A percentile compares a stretch with the other conserved stretches of the same genome.
These are phyloP conservation scores for Phymastichus coffea DNA, from an alignment of 1,140 invertebrate genomes.

Conservation along the genomic window DNA sequence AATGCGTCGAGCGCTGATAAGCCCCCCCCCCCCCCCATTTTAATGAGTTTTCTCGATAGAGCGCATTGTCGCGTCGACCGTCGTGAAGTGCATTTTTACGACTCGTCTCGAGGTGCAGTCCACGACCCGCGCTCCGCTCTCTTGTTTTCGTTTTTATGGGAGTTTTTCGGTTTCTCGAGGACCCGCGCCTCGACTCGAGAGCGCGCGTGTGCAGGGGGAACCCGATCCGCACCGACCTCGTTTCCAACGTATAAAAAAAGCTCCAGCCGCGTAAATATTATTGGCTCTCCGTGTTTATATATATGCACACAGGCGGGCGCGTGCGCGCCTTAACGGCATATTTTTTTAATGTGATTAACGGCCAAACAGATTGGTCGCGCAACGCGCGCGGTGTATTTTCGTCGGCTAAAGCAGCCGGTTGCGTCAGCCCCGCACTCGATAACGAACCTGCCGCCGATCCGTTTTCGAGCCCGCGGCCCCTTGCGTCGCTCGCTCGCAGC, in stretches of 20 bases:
- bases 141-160: background rate
- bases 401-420: background rate
- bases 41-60: background rate
- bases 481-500: background rate
- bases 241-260: conserved; percentile 19
- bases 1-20: no score
- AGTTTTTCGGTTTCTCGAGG: no score
- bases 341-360: conserved; percentile 20
- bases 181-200: background rate
- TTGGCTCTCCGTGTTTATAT: conserved; percentile 7
- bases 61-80: background rate
- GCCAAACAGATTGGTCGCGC: background rate
- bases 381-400: background rate
- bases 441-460: background rate
- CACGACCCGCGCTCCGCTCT: background rate
- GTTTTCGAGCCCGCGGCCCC: background rate
- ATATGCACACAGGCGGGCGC: no score
- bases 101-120: background rate
- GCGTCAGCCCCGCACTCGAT: background rate
- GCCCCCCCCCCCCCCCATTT: background rate
- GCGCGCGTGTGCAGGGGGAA: background rate
- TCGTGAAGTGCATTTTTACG: background rate
- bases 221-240: conserved; percentile 17
- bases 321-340: no score
- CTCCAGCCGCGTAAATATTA: conserved; percentile 9